A percentile compares a stretch with the other conserved stretches of the same genome.
phyloP scores from a whole-genome alignment of 2,888 invertebrate species.

The Nomada hirtipes region DNA sequence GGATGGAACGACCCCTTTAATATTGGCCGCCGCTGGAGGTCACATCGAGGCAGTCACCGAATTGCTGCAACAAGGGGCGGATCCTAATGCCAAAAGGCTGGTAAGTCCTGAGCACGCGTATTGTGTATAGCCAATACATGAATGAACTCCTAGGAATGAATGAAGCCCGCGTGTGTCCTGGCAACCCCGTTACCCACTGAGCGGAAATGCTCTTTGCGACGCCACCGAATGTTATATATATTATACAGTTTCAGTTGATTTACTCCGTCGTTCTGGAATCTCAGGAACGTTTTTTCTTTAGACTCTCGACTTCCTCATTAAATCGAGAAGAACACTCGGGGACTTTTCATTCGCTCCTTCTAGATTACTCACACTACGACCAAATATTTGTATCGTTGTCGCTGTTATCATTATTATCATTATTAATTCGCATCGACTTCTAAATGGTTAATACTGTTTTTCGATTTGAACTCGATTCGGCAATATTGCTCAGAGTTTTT shows the following conservation, averaged over 20 bases:
- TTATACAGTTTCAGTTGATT: conserved; percentile 11
- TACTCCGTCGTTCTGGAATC: not conserved
- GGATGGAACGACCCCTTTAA: conserved; percentile 97
- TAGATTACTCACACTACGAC: too few relatives aligned
- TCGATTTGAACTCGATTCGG: too few relatives aligned
- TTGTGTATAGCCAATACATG: conserved; percentile 28
- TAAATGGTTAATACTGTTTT: too few relatives aligned
- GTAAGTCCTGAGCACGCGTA: conserved; percentile 84
- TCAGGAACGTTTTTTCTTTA: not conserved
- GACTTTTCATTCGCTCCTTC: too few relatives aligned
- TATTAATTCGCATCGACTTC: too few relatives aligned
- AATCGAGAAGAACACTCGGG: too few relatives aligned
- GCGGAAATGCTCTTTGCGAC: conserved; percentile 25
- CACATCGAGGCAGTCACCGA: conserved; percentile 95
- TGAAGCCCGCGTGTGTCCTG: conserved; percentile 46
- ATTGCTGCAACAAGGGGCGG: conserved; percentile 95
- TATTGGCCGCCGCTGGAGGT: conserved; percentile 96
- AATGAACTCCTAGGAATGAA: conserved; percentile 57
- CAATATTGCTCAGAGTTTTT: too few relatives aligned
- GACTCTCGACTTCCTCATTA: not conserved
- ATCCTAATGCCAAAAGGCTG: conserved; percentile 93
- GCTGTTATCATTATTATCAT: too few relatives aligned
- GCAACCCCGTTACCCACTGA: conserved; percentile 41
- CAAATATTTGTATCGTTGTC: too few relatives aligned
- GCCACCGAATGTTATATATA: not conserved